Evolutionary conservation across 2,113 vertebrate species (phyloP), one percentile per base, ranked within the genome.

Genomic region (Oryzias woworae): DNA sequence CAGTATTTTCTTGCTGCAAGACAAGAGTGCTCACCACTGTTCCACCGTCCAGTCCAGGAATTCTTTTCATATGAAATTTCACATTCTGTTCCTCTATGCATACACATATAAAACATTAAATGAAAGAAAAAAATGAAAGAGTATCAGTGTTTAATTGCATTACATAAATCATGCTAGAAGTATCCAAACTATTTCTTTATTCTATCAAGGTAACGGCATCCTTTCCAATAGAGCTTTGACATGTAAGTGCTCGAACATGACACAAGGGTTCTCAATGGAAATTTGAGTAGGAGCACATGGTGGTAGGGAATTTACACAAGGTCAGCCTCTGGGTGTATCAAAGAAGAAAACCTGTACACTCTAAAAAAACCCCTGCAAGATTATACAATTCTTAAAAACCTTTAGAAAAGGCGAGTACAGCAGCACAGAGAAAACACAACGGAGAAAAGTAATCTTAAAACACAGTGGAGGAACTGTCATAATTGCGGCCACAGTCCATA

Each of bases 391-490:
- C 16, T n/a, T n/a, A 47, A 47, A n/a, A 47, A 16, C 5, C 16
- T 18, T 20, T n/a, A n/a, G n/a, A n/a, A 16, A 16, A 6, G 0
- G 15, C 3, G 15, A 47, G 16, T 45, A 45, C 46, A 10, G 17
- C 46, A 48, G 46, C 10, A 48, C 17, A 48, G 15, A 8, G 18
- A 48, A 17, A 20, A 10, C 16, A 46, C 45, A 46, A 46, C 7
- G 3, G 6, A 46, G 45, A 17, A 46, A 48, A n/a, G 8, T 16
- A 47, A 24, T 16, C 26, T 14, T 45, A 23, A 46, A 47, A 17
- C 57, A 58, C 57, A 24, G 57, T 18, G 16, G 43, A 16, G 43
- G 43, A n/a, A 41, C 46, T 22, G 13, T 61, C 14, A 50, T 50
- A 18, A 22, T 15, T 26, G 36, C 17, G 58, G 45, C 22, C 7